Conservation (phyloP, 1,140 invertebrate genomes). For the Brachionus koreanus region DNA sequence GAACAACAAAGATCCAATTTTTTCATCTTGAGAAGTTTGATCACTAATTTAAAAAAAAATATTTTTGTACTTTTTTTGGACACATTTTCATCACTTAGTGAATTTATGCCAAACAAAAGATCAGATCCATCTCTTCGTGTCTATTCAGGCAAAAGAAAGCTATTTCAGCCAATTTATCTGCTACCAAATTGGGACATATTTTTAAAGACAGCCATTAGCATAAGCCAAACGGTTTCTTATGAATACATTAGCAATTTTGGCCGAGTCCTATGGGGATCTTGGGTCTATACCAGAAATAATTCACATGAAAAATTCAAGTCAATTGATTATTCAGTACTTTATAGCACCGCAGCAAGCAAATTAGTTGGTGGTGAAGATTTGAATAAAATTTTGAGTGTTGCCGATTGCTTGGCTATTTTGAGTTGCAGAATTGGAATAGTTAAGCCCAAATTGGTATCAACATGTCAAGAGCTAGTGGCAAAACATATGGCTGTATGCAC, state of each 20-base stretch:
- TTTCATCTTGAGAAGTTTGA: constrained; percentile 13
- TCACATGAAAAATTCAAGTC: background rate
- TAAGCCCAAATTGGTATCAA: background rate
- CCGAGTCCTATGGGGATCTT: background rate
- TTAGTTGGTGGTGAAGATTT: background rate
- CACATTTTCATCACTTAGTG: background rate
- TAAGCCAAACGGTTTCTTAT: background rate
- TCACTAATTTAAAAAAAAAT: background rate
- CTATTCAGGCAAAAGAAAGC: background rate
- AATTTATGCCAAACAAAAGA: background rate
- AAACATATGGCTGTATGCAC: constrained; percentile 19
- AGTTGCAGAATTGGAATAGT: background rate
- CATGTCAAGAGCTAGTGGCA: background rate
- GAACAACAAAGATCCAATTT: background rate
- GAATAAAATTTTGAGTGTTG: background rate
- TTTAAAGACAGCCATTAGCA: background rate
- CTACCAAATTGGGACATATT: constrained; percentile 15
- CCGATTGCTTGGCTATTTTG: background rate
- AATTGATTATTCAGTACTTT: background rate
- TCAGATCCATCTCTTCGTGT: background rate
- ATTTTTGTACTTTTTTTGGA: constrained; percentile 25
- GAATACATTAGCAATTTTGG: constrained; percentile 1
- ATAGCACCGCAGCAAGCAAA: background rate
- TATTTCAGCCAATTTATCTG: constrained; percentile 13
- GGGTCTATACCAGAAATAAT: constrained; percentile 5